Base-by-base conservation (phyloP, 2,113 vertebrate species). In the Muscicapa adusta region DNA sequence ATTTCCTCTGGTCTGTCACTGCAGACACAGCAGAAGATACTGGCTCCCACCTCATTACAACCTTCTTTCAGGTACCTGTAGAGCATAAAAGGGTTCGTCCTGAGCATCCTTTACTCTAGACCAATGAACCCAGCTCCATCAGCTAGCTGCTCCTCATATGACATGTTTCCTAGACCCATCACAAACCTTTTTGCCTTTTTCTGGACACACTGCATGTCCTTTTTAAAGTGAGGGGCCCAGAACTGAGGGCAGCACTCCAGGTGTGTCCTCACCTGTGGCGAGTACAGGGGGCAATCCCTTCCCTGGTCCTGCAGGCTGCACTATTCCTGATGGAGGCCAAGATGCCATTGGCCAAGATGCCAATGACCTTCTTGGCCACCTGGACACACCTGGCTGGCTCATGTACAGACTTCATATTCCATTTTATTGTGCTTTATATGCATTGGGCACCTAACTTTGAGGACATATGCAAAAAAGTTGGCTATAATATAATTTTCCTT, bases 11-110 rank as follows among this genome's bases (percentile, higher is more conserved):
- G 26, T 57, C 8, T 72, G 8, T 50, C 50, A 50, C 22, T 65
- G 14, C 18, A 57, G 33, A 9, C 50, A 50, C 1, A 2, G 23
- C 58, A 65, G 34, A 31, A 65, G 25, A 34, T 14, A 26, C 7
- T 0, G 0, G 7, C 5, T 5, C 7, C 11, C 11, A 13, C 12
- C 18, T 38, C 5, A 1, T 38, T 19, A 13, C 38, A 36, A 18
- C 1, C 6, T 57, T 34, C 18, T 65, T 48, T 26, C 34, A 63
- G 13, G 23, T 56, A 10, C 40, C 12, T 47, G 26, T 23, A n/a
- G 8, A 40, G 5, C 29, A n/a, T 9, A 40, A 10, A 47, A 28
- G n/a, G 5, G 34, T 31, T 17, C 7, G 6, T 13, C 25, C 48
- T 34, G 25, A 20, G 31, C 5, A 0, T 48, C 24, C 9, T 71